A percentile compares a stretch with the other conserved stretches of the same genome.
phyloP scores from a whole-genome alignment of 2,797 vertebrate genomes.

The Gobio occitaniae region DNA sequence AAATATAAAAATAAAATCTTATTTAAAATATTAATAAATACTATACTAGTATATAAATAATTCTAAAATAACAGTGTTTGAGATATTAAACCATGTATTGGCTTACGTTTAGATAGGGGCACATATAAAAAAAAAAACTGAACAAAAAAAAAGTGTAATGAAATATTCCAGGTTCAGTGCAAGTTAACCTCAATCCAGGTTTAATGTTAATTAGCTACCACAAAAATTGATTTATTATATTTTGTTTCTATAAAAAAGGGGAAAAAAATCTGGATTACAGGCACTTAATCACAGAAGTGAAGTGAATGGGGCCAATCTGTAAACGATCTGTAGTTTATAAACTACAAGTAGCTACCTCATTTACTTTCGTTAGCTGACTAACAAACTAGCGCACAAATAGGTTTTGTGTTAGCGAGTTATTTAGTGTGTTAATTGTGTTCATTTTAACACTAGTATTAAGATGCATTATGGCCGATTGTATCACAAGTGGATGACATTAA shows the following conservation, averaged over 20 bases:
- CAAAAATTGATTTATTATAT: not conserved
- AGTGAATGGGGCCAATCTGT: not conserved
- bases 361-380: no score
- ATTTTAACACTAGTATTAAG: no score
- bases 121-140: no score
- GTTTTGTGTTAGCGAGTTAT: no score
- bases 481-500: no score
- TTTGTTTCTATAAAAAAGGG: not conserved
- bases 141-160: not conserved
- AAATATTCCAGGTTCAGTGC: not conserved
- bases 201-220: not conserved
- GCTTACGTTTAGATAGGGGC: not conserved
- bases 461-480: no score
- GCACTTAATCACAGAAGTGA: no score
- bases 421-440: no score
- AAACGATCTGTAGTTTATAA: not conserved
- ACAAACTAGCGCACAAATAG: no score
- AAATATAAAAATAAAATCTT: not conserved
- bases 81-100: not conserved
- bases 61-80: not conserved
- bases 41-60: not conserved
- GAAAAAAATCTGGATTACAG: not conserved
- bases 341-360: no score
- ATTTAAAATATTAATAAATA: not conserved
- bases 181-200: not conserved